Evolutionary conservation across 2,888 invertebrate genomes (phyloP).

Genomic region (Podabrus alpinus): DNA sequence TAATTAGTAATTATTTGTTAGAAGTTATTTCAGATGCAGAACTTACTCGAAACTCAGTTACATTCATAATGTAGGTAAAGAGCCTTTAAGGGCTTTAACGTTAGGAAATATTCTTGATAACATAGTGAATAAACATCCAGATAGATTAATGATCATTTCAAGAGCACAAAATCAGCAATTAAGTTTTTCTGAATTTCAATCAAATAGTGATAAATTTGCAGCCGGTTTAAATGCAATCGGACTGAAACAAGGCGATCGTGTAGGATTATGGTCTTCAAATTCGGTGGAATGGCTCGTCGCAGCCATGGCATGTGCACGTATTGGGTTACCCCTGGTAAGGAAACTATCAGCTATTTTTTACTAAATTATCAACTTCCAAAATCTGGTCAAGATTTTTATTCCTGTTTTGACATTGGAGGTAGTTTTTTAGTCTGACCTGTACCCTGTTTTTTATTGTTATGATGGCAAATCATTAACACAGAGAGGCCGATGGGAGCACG

Average conservation of each 20-base stretch:
- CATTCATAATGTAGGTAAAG: conserved; percentile 56
- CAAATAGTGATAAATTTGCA: conserved; percentile 69
- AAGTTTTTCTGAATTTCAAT: conserved; percentile 58
- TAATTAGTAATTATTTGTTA: neutral
- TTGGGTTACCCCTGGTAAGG: conserved; percentile 72
- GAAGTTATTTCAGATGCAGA: neutral
- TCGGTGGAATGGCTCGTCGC: conserved; percentile 74
- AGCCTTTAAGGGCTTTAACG: conserved; percentile 60
- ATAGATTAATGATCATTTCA: conserved; percentile 63
- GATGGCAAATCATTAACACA: no score
- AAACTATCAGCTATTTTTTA: neutral
- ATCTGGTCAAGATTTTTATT: no score
- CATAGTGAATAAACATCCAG: conserved; percentile 60
- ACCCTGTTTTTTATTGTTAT: no score
- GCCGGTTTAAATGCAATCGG: conserved; percentile 72
- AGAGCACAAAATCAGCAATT: conserved; percentile 58
- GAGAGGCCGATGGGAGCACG: no score
- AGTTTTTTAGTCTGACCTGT: no score
- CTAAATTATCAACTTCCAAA: no score
- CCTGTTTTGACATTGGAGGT: no score
- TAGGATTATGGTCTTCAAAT: conserved; percentile 84
- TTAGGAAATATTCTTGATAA: conserved; percentile 63
- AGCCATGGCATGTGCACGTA: conserved; percentile 71
- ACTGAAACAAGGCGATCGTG: conserved; percentile 69
- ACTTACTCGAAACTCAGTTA: conserved; percentile 55